Conservation (phyloP, 2,113 vertebrate species). For the Chunga burmeisteri region DNA sequence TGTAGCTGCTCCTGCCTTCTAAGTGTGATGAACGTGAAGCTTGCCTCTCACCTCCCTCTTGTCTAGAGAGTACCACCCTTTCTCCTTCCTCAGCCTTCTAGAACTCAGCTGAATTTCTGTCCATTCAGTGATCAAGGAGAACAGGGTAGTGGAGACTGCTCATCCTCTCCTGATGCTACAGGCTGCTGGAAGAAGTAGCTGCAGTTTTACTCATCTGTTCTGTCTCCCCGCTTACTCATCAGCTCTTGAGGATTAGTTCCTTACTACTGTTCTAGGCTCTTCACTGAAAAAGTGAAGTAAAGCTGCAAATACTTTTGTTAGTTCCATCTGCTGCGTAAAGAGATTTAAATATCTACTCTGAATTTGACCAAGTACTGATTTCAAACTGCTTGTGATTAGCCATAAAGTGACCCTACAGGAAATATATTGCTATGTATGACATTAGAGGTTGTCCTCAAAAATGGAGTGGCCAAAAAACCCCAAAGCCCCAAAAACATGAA, state of each 20-base stretch:
- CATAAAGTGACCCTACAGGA: background rate
- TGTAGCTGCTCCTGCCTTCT: background rate
- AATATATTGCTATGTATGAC: fast-evolving
- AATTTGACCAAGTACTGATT: background rate
- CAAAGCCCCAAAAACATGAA: background rate
- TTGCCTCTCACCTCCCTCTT: background rate
- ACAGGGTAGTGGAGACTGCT: background rate
- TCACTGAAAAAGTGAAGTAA: background rate
- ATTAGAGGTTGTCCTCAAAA: background rate
- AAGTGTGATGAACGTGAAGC: background rate
- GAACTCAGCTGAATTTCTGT: background rate
- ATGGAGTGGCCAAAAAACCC: background rate
- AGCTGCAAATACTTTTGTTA: background rate
- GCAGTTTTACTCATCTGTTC: background rate
- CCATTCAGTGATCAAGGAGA: background rate
- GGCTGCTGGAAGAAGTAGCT: background rate
- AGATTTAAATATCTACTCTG: background rate
- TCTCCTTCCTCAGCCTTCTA: background rate
- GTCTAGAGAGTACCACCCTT: background rate
- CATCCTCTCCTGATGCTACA: background rate
- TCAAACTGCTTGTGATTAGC: background rate
- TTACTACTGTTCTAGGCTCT: background rate
- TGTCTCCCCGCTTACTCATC: background rate
- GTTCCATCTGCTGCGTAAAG: background rate
- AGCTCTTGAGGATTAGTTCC: background rate